Conservation (phyloP, 2,888 invertebrate species). For the Drosophila heteroneura region DNA sequence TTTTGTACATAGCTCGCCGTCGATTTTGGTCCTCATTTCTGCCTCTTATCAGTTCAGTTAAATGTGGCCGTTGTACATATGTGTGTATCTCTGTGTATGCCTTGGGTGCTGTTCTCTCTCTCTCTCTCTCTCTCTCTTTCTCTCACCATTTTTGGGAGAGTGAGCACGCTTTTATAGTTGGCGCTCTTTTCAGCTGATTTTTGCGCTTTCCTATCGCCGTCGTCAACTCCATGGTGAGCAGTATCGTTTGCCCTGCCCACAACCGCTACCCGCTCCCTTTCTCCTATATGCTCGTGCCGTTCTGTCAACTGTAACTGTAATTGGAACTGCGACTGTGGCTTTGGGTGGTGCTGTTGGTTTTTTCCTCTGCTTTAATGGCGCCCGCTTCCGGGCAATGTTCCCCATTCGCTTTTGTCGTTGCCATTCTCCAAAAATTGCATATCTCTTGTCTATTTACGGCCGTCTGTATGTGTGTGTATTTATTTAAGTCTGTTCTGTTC, state of each 20-base stretch:
- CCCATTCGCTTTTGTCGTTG: constrained; percentile 29
- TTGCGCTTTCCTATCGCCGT: constrained; percentile 58
- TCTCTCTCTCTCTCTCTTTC: neutral
- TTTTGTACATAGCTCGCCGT: constrained; percentile 60
- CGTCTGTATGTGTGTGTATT: neutral
- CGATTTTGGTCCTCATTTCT: constrained; percentile 38
- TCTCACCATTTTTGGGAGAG: constrained; percentile 36
- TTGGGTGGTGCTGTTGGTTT: constrained; percentile 41
- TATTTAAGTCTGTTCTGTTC: neutral
- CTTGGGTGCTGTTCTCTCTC: constrained; percentile 33
- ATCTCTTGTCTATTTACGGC: neutral
- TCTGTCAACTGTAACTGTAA: constrained; percentile 66
- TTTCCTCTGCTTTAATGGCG: constrained; percentile 64
- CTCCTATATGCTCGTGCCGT: constrained; percentile 3
- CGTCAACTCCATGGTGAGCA: constrained; percentile 60
- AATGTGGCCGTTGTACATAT: constrained; percentile 31
- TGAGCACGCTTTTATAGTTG: constrained; percentile 56
- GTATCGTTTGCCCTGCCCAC: constrained; percentile 5
- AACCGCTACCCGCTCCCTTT: neutral
- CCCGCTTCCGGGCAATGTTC: constrained; percentile 35
- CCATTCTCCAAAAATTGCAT: constrained; percentile 26
- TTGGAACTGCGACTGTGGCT: constrained; percentile 74
- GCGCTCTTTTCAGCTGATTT: constrained; percentile 62
- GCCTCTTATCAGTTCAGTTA: constrained; percentile 71
- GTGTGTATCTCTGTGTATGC: constrained; percentile 25